phyloP scores from a whole-genome alignment of 2,797 vertebrate genomes.

The Fratercula arctica region DNA sequence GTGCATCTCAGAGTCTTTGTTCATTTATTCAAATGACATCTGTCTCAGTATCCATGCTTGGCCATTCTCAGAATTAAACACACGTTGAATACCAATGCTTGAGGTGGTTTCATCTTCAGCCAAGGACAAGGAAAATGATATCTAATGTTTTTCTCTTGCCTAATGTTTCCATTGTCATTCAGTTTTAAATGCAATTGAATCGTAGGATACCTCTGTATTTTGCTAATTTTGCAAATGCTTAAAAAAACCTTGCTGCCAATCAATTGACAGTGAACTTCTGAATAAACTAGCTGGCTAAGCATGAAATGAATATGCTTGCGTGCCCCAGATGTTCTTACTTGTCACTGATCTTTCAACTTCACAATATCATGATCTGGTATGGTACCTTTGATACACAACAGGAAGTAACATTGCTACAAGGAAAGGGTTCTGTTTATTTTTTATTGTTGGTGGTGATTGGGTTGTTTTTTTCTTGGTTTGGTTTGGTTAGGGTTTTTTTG shows the following conservation, averaged over 20 bases:
- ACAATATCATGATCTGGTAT: not conserved
- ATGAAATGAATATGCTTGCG: not conserved
- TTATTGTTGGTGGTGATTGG: not conserved
- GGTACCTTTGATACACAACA: not conserved
- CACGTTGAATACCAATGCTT: not conserved
- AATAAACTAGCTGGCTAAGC: not conserved
- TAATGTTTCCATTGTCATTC: not conserved
- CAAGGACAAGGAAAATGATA: not conserved
- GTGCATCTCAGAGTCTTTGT: not conserved
- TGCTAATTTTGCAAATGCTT: not conserved
- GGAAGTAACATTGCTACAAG: not conserved
- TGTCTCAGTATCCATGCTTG: not conserved
- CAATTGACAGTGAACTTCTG: not conserved
- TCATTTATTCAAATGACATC: constrained; percentile 1
- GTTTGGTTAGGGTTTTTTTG: rapidly evolving
- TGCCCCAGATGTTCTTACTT: not conserved
- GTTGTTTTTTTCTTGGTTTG: too few species aligned
- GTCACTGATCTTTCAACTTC: not conserved
- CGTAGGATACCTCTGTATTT: not conserved
- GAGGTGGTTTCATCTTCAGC: not conserved
- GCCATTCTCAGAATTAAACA: not conserved
- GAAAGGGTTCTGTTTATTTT: not conserved
- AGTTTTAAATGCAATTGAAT: not conserved
- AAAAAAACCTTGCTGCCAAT: not conserved
- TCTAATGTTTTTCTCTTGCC: not conserved